Percentiles rank a stretch among this genome's conserved stretches.
These are phyloP conservation scores for Clepsis dumicolana DNA, from an alignment of 2,888 invertebrate genomes.

Conservation along the genomic window DNA sequence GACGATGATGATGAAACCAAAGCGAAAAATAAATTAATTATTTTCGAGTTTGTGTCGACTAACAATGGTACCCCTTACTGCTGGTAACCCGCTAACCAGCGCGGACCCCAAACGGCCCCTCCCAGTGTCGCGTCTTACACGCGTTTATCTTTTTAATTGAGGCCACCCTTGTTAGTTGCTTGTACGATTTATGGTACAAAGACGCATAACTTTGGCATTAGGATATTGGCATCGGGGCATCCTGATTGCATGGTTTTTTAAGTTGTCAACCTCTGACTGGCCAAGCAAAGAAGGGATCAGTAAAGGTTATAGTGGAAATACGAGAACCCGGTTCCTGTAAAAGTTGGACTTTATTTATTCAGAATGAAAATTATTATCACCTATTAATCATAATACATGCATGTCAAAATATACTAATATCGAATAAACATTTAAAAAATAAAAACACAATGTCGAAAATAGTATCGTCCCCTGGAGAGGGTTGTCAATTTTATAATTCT, in stretches of 20 bases:
- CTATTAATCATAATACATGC: too few species aligned
- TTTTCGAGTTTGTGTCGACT: slow-evolving; percentile 28
- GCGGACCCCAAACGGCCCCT: slow-evolving; percentile 67
- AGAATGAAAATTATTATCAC: too few species aligned
- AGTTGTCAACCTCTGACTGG: slow-evolving; percentile 20
- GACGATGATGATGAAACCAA: too few species aligned
- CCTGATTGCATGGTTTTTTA: slow-evolving; percentile 27
- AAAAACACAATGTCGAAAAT: too few species aligned
- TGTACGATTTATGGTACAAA: slow-evolving; percentile 64
- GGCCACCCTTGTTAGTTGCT: slow-evolving; percentile 67
- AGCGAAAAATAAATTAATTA: slow-evolving; percentile 8
- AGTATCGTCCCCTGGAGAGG: too few species aligned
- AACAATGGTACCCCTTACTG: slow-evolving; percentile 60
- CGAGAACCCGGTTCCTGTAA: too few species aligned
- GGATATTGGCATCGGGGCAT: slow-evolving; percentile 17
- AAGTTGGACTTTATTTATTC: too few species aligned
- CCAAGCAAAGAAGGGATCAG: background rate
- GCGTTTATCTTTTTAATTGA: slow-evolving; percentile 85
- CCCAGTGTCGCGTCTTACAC: slow-evolving; percentile 75
- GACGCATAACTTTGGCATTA: slow-evolving; percentile 42
- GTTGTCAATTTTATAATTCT: too few species aligned
- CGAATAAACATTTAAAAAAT: too few species aligned
- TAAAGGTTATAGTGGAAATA: too few species aligned
- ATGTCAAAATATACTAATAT: too few species aligned
- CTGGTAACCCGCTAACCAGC: slow-evolving; percentile 83